These are phyloP conservation scores for Haliclystus octoradiatus DNA, from an alignment of 30 jellyfish, hydroid and myxozoan species.

Conservation along the genomic window DNA sequence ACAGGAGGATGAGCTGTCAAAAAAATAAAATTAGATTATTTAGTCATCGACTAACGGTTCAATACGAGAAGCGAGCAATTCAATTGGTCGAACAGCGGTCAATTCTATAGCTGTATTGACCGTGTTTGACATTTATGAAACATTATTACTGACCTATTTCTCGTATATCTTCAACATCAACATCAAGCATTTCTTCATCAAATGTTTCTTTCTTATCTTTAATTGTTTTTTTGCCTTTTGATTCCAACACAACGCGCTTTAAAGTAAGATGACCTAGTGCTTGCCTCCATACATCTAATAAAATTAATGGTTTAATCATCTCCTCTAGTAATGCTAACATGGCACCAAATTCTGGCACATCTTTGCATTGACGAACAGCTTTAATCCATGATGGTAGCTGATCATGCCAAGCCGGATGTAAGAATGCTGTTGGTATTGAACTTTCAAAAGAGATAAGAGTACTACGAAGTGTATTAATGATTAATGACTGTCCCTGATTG, in stretches of 20 bases:
- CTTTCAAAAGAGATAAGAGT: slow-evolving; percentile 82
- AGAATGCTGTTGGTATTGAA: slow-evolving; percentile 88
- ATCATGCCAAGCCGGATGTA: slow-evolving; percentile 89
- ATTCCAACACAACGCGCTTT: slow-evolving; percentile 50
- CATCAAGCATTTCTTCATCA: slow-evolving; percentile 10
- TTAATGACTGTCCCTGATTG: slow-evolving; percentile 54
- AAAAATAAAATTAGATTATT: background rate
- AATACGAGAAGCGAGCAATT: too few relatives aligned
- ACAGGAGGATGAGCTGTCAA: slow-evolving; percentile 52
- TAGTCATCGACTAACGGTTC: too few relatives aligned
- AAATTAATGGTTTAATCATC: slow-evolving; percentile 81
- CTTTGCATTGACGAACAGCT: slow-evolving; percentile 88
- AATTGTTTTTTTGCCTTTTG: slow-evolving; percentile 35
- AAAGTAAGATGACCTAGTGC: slow-evolving; percentile 55
- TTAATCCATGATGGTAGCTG: slow-evolving; percentile 83
- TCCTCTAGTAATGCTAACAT: slow-evolving; percentile 64
- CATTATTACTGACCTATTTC: slow-evolving; percentile 2
- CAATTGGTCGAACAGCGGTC: too few relatives aligned
- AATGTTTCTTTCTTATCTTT: slow-evolving; percentile 24
- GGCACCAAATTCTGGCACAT: slow-evolving; percentile 75
- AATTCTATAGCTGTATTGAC: too few relatives aligned
- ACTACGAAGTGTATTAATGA: slow-evolving; percentile 63
- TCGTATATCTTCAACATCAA: slow-evolving; percentile 47
- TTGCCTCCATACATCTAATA: slow-evolving; percentile 76
- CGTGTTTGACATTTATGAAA: too few relatives aligned